A percentile compares a stretch with the other conserved stretches of the same genome.
Evolutionary conservation across 2,797 vertebrate genomes (phyloP).

Genomic region (Sus cebifrons): DNA sequence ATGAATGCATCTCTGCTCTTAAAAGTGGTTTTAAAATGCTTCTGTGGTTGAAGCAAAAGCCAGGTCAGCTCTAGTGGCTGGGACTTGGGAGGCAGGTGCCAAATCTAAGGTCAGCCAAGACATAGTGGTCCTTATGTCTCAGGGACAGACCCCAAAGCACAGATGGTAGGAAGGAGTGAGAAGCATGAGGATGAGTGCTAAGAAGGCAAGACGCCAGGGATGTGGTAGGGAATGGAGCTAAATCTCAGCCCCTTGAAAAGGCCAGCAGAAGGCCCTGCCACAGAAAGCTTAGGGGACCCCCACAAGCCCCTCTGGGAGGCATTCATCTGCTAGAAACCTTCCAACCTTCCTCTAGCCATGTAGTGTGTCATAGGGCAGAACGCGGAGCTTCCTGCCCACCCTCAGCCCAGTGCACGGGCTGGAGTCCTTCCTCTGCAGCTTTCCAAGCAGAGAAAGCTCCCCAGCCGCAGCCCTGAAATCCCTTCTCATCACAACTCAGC

Average conservation of each 20-base stretch:
- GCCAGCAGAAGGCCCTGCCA: too few relatives aligned
- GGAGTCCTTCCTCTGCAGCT: constrained; percentile 31
- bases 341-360: neutral
- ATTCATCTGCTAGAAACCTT: neutral
- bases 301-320: neutral
- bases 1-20: constrained; percentile 25
- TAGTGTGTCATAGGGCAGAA: neutral
- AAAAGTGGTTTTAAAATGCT: constrained; percentile 18
- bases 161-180: neutral
- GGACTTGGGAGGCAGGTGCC: neutral
- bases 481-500: constrained; percentile 61
- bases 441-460: constrained; percentile 47
- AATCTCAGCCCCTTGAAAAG: neutral
- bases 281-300: neutral
- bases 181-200: neutral
- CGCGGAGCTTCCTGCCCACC: neutral
- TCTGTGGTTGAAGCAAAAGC: neutral
- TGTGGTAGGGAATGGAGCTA: neutral
- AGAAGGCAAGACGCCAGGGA: neutral
- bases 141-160: neutral
- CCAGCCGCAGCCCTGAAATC: constrained; percentile 24
- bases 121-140: neutral
- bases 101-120: constrained; percentile 50
- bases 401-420: neutral
- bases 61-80: neutral